Evolutionary conservation across 2,113 vertebrate genomes (phyloP).

Genomic region (Morphnarchus princeps): DNA sequence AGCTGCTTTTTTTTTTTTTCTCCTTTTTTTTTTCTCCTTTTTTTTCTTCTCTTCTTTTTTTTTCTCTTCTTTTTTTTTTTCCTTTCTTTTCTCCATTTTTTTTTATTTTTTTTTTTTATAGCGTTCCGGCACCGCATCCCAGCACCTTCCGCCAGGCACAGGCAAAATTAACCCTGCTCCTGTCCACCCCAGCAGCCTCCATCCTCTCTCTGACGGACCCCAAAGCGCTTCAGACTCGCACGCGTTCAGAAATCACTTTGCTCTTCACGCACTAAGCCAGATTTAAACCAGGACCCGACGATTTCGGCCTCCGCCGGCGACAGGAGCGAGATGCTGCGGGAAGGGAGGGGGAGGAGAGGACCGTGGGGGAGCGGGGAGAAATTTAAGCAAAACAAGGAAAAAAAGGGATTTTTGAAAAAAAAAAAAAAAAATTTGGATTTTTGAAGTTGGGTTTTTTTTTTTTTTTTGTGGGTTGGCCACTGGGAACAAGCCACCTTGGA

Average conservation of each 20-base stretch:
- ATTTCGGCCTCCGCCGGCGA: neutral
- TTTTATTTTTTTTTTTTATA: neutral
- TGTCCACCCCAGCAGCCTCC: neutral
- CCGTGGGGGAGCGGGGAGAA: accelerated
- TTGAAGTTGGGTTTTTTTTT: neutral
- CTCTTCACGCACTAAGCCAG: neutral
- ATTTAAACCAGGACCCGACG: neutral
- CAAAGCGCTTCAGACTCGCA: slow-evolving; percentile 9
- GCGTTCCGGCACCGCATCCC: slow-evolving; percentile 51
- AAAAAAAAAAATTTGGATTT: neutral
- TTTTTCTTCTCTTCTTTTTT: neutral
- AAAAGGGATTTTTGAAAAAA: neutral
- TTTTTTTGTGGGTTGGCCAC: neutral
- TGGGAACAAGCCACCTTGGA: neutral
- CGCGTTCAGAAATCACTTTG: neutral
- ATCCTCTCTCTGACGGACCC: slow-evolving; percentile 21
- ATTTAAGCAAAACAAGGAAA: neutral
- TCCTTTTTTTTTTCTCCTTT: neutral
- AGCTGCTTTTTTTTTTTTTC: neutral
- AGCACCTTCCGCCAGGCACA: slow-evolving; percentile 28
- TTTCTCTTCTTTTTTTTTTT: no score
- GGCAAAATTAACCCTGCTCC: slow-evolving; percentile 33
- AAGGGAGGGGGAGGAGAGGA: neutral
- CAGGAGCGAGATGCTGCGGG: neutral
- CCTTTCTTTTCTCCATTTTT: neutral